A percentile compares a stretch with the other conserved stretches of the same genome.
These are phyloP conservation scores for Leptogaster cylindrica DNA, from an alignment of 2,888 invertebrate genomes.

Conservation along the genomic window DNA sequence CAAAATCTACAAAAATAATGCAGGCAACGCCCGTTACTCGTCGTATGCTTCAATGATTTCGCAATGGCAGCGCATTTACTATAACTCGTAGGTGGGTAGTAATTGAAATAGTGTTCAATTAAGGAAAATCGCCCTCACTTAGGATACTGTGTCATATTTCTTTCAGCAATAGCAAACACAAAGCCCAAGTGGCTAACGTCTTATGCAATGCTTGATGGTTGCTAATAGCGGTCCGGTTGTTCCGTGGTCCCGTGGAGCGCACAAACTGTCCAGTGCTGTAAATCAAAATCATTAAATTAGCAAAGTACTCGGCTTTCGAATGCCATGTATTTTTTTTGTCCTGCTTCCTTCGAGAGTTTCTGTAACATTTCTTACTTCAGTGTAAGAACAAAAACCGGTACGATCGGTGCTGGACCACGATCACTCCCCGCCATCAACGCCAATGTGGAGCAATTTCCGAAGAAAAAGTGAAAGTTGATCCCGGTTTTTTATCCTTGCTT, in stretches of 20 bases:
- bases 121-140: slow-evolving; percentile 8
- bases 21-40: slow-evolving; percentile 10
- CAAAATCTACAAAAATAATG: slow-evolving; percentile 13
- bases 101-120: slow-evolving; percentile 15
- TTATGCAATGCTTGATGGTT: not conserved
- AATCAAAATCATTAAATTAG: slow-evolving; percentile 26
- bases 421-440: slow-evolving; percentile 9
- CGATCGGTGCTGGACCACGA: not conserved
- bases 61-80: not conserved
- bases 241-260: not conserved
- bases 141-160: not conserved
- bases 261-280: not conserved
- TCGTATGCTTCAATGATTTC: slow-evolving; percentile 6
- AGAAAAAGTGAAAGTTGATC: slow-evolving; percentile 40
- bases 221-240: too few relatives aligned
- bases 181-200: not conserved
- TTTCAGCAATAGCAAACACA: not conserved
- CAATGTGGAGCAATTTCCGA: slow-evolving; percentile 12
- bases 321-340: slow-evolving; percentile 17
- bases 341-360: slow-evolving; percentile 1
- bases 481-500: too few relatives aligned
- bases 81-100: too few relatives aligned
- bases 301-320: not conserved
- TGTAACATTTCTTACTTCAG: slow-evolving; percentile 24
- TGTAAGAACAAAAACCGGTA: slow-evolving; percentile 27